Evolutionary conservation across 2,113 vertebrate genomes (phyloP), one percentile per base, ranked within the genome.

Genomic region (Dasyurus viverrinus): DNA sequence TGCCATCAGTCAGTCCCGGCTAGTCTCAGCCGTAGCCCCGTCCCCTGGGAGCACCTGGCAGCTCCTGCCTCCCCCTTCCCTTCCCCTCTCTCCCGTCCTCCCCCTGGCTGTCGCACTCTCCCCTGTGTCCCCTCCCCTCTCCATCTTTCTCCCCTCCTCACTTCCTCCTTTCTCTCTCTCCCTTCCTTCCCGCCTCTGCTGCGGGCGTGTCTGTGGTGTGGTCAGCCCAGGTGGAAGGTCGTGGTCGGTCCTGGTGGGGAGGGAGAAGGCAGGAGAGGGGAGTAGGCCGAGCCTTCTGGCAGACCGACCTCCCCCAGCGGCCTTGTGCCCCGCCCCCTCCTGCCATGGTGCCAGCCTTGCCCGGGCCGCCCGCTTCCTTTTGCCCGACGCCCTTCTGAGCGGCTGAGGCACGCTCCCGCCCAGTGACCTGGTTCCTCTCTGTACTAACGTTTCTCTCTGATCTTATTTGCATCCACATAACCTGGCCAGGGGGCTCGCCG

Each of bases 401-500:
- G 30, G 60, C 30, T 30, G 14, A 36, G 68, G 60, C 60, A n/a
- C 26, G 68, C 68, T 84, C 19, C 68, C 42, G 97, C 97, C 98
- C 97, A 98, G 98, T 98, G 98, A 98, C 98, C 98, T 99, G 98
- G 98, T 98, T 99, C 97, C 98, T 98, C 98, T 98, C 98, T 99
- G 98, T 99, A 99, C 99, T 99, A 99, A 99, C 99, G 97, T 98
- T 99, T 99, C 98, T 99, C 98, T 99, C 99, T 99, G 99, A 99
- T 99, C 99, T 99, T 99, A 99, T 99, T 99, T 99, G 99, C 99
- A 99, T 99, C 99, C 99, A 99, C 98, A 99, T 99, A 99, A 99
- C 99, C 99, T 99, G 99, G 98, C 99, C 99, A 99, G 99, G 99
- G 99, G 99, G 99, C 99, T 99, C 99, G 99, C 99, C 99, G 98